Evolutionary conservation across 2,888 invertebrate species (phyloP), one percentile per base, ranked within the genome.

Genomic region (Cryptosula pallasiana): DNA sequence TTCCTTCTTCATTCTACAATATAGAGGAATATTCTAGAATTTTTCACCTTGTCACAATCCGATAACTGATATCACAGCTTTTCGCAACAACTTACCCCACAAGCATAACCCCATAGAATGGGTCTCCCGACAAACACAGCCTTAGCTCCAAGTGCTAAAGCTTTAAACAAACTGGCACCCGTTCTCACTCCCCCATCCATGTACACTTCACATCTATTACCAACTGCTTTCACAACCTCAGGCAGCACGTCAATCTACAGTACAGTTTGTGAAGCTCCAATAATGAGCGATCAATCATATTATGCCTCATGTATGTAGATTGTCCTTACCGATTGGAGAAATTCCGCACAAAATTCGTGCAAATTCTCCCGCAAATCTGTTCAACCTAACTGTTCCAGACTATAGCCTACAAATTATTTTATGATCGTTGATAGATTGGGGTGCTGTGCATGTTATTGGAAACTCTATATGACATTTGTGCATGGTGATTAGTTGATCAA

Each of bases 91-190:
- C 70, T 55, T 58, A 74, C 74, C 20, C 69, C 73, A 72, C 63
- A 74, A 23, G 72, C 72, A 23, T 72, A 69, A 1, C 73, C 73
- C 69, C 69, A 72, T 9, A 73, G 35, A 35, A 73, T 36, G 1
- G 73, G 73, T 1, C 73, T 35, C 20, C 73, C 73, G 23, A 73
- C 45, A 25, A 73, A 69, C 20, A 73, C 72, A 35, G 55, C 71
- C n/a, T 16, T 35, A 9, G 73, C 73, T 35, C 73, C 73, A 2
- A 73, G 55, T 3, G 72, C 73, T 34, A 73, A 63, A 1, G 69
- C 69, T 55, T 36, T 73, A 5, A 73, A 55, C 0, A 91, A 90
- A 20, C 89, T 83, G 1, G 73, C 29, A 35, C 73, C 73, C 20
- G 27, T 27, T 9, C 73, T 35, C 9, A 73, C 35, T 13, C 73